Evolutionary conservation across 2,797 vertebrate species (phyloP).

Genomic region (Aselliscus stoliczkanus): DNA sequence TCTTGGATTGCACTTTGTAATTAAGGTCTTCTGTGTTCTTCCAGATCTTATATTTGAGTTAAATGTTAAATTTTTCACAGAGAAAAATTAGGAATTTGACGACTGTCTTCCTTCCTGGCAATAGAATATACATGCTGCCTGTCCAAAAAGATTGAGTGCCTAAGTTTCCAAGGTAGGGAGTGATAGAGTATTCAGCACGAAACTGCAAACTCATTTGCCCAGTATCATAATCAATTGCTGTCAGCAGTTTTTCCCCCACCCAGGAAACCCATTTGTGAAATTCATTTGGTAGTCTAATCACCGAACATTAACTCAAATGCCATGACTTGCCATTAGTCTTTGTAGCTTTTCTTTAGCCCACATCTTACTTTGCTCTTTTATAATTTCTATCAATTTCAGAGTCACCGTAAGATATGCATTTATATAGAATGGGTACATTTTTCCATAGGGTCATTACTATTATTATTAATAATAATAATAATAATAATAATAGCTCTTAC

Average conservation of each 20-base stretch:
- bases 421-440: not conserved
- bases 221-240: slow-evolving; percentile 64
- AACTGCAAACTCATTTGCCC: slow-evolving; percentile 67
- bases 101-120: slow-evolving; percentile 62
- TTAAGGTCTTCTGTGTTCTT: slow-evolving; percentile 63
- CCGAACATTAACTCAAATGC: not conserved
- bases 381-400: not conserved
- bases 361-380: not conserved
- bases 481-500: not conserved
- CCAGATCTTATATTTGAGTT: slow-evolving; percentile 60
- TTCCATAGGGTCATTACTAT: not conserved
- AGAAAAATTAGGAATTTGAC: slow-evolving; percentile 68
- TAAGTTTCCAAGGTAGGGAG: slow-evolving; percentile 55
- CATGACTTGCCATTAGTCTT: slow-evolving; percentile 37
- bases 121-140: slow-evolving; percentile 55
- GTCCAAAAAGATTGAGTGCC: slow-evolving; percentile 66
- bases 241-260: slow-evolving; percentile 27
- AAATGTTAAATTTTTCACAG: slow-evolving; percentile 68
- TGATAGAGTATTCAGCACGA: slow-evolving; percentile 68
- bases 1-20: slow-evolving; percentile 60
- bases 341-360: not conserved
- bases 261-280: slow-evolving; percentile 52
- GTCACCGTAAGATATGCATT: not conserved
- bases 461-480: not conserved
- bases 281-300: slow-evolving; percentile 48